These are phyloP conservation scores for Agrotis ipsilon DNA, from an alignment of 2,888 invertebrate species.

Conservation along the genomic window DNA sequence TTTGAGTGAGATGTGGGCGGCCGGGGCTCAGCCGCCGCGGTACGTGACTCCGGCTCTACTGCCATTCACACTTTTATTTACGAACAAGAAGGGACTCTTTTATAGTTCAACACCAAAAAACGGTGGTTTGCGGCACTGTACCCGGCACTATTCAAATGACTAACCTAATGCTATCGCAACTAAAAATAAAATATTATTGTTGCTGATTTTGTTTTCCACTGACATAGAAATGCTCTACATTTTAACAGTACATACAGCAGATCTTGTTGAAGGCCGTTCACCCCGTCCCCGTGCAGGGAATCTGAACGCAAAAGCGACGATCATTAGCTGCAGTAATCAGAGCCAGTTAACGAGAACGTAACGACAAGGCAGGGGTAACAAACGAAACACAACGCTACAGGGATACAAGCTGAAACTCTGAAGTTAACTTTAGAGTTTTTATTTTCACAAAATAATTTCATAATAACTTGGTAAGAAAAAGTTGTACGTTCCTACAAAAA, in stretches of 20 bases:
- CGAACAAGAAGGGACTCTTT: slow-evolving; percentile 12
- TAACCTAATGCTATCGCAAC: neutral
- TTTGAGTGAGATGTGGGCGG: slow-evolving; percentile 8
- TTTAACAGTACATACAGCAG: neutral
- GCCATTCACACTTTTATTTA: neutral
- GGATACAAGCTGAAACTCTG: neutral
- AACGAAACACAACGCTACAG: neutral
- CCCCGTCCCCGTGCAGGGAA: neutral
- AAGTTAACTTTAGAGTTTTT: neutral
- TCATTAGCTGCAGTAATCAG: neutral
- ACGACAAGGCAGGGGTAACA: neutral
- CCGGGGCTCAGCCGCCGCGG: neutral
- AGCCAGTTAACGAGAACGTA: neutral
- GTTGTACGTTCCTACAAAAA: neutral
- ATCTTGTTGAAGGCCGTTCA: too few species aligned
- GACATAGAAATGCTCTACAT: neutral
- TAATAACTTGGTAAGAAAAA: neutral
- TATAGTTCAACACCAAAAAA: neutral
- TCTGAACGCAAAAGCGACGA: neutral
- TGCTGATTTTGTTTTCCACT: neutral
- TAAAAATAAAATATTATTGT: neutral
- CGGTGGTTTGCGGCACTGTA: neutral
- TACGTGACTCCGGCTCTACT: slow-evolving; percentile 17
- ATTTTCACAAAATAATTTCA: slow-evolving; percentile 21
- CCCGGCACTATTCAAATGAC: neutral